Evolutionary conservation across 35 echinoderm and acorn worm genomes (phyloP).

Genomic region (Heliocidaris tuberculata): DNA sequence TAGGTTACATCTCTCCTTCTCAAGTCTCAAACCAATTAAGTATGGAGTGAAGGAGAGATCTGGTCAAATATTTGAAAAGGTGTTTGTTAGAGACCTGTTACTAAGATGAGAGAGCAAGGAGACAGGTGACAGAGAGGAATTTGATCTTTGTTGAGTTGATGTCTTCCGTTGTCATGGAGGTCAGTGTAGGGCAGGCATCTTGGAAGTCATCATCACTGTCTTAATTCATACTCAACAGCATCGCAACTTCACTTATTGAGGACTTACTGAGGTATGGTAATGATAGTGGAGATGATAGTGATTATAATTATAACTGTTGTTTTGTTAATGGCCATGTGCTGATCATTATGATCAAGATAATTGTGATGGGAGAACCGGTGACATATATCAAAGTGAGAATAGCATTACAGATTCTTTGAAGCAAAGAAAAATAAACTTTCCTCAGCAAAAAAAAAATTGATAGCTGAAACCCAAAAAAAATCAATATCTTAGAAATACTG

Average conservation of each 20-base stretch:
- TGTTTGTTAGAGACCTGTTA: constrained; percentile 37
- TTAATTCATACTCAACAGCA: neutral
- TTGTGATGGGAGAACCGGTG: neutral
- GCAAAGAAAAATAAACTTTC: neutral
- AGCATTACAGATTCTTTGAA: too few relatives aligned
- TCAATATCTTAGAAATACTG: too few relatives aligned
- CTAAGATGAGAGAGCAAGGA: neutral
- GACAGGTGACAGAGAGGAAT: neutral
- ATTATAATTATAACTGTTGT: neutral
- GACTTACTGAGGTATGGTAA: neutral
- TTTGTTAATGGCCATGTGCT: too few relatives aligned
- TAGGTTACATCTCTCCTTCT: neutral
- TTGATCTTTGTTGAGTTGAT: constrained; percentile 15
- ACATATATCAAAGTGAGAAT: too few relatives aligned
- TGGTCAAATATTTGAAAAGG: constrained; percentile 42
- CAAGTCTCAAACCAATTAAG: constrained; percentile 27
- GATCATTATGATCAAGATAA: neutral
- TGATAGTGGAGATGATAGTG: neutral
- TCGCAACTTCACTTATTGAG: neutral
- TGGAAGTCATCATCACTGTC: neutral
- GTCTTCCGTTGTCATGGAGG: constrained; percentile 19
- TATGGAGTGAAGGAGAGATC: neutral
- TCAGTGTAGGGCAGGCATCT: neutral
- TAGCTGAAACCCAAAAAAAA: too few relatives aligned
- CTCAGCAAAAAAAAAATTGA: neutral